Evolutionary conservation across 2,888 invertebrate species (phyloP).

Genomic region (Gymnosoma rotundatum): DNA sequence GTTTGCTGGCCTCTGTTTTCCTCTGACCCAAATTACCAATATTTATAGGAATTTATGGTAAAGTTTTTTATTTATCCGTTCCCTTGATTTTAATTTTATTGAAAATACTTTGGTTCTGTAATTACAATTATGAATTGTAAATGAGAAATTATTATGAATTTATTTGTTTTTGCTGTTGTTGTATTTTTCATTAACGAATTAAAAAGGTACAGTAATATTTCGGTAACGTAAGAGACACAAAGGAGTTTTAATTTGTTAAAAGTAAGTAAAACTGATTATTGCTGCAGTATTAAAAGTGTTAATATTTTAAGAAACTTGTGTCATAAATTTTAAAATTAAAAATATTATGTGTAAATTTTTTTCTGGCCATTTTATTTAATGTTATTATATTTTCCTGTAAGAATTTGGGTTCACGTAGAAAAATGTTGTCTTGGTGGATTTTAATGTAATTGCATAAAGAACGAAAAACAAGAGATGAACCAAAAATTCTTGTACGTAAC

Average conservation of each 20-base stretch:
- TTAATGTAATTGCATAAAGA: no score
- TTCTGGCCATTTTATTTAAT: no score
- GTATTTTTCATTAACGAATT: slow-evolving; percentile 20
- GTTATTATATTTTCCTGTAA: no score
- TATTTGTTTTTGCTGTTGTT: slow-evolving; percentile 3
- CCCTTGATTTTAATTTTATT: slow-evolving; percentile 67
- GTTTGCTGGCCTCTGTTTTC: background rate
- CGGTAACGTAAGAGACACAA: background rate
- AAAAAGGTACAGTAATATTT: slow-evolving; percentile 21
- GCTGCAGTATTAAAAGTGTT: background rate
- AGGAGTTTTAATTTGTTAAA: slow-evolving; percentile 15
- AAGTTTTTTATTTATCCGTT: slow-evolving; percentile 67
- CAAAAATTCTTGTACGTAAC: no score
- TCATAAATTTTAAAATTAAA: no score
- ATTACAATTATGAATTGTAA: slow-evolving; percentile 47
- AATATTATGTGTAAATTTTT: no score
- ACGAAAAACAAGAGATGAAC: no score
- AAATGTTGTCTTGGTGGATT: no score
- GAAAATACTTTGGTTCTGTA: slow-evolving; percentile 57
- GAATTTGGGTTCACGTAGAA: no score
- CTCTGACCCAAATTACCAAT: slow-evolving; percentile 45
- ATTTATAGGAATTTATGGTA: slow-evolving; percentile 22
- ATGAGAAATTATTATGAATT: slow-evolving; percentile 36
- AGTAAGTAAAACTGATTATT: background rate
- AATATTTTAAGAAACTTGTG: background rate